Percentiles rank a stretch among this genome's conserved stretches.
Evolutionary conservation across 2,797 vertebrate genomes (phyloP).

Genomic region (Alca torda): DNA sequence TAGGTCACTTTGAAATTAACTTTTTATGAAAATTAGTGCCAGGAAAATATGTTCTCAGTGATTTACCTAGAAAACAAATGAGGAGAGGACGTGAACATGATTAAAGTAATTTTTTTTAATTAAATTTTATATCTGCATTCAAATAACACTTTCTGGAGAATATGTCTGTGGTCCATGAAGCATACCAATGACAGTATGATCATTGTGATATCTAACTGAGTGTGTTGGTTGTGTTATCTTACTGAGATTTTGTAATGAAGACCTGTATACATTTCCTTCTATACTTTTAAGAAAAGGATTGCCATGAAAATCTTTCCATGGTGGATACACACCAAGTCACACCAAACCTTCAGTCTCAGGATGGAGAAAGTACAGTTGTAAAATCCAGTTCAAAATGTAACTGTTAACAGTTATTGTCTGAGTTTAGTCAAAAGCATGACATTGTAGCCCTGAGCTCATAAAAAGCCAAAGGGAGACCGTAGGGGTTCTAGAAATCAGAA

Average conservation of each 20-base stretch:
- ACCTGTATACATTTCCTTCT: background rate
- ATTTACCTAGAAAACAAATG: background rate
- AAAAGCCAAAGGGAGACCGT: background rate
- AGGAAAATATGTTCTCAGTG: background rate
- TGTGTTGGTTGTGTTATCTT: background rate
- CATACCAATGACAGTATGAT: background rate
- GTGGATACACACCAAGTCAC: background rate
- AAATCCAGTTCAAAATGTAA: background rate
- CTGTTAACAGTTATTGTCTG: background rate
- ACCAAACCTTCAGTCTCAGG: background rate
- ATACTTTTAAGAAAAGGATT: background rate
- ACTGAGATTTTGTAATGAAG: background rate
- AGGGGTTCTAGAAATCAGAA: background rate
- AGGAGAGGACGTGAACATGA: background rate
- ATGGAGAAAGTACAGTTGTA: background rate
- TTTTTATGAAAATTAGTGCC: background rate
- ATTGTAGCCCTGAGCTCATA: background rate
- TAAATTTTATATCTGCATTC: background rate
- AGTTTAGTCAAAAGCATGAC: background rate
- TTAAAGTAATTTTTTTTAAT: background rate
- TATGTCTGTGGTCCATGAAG: background rate
- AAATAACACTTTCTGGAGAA: background rate
- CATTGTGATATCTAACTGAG: background rate
- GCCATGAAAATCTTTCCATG: background rate
- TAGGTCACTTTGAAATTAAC: background rate